Evolutionary conservation across 1,140 invertebrate species (phyloP).

Genomic region (Cherax destructor): DNA sequence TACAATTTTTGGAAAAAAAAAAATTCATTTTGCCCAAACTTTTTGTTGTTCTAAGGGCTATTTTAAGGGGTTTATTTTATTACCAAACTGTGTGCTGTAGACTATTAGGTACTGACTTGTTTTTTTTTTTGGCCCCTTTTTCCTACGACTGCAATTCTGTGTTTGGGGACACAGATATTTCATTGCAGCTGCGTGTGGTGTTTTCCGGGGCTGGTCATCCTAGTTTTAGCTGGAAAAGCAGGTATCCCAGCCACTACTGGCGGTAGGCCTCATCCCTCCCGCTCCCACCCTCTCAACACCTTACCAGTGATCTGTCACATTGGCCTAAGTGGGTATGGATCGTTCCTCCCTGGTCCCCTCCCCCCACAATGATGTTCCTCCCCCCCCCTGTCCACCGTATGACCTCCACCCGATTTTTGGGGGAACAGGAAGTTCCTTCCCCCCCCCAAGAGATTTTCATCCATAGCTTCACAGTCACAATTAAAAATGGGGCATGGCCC

Average conservation of each 20-base stretch:
- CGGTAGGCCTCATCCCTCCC: conserved; percentile 77
- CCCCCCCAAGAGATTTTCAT: conserved; percentile 29
- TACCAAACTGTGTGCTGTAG: too few species aligned
- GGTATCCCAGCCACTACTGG: conserved; percentile 87
- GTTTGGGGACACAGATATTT: conserved; percentile 57
- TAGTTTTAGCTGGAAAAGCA: conserved; percentile 87
- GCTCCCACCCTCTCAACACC: conserved; percentile 11
- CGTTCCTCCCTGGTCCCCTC: neutral
- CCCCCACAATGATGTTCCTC: conserved; percentile 26
- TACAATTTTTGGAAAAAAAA: too few species aligned
- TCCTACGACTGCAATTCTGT: conserved; percentile 80
- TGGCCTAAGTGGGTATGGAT: conserved; percentile 8
- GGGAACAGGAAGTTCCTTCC: conserved; percentile 11
- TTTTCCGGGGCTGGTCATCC: conserved; percentile 83
- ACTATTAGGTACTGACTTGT: neutral
- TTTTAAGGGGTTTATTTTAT: too few species aligned
- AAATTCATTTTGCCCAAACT: too few species aligned
- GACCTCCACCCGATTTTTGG: conserved; percentile 31
- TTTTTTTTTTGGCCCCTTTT: conserved; percentile 41
- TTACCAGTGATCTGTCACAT: conserved; percentile 36
- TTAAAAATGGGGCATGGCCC: conserved; percentile 1
- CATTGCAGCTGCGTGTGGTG: conserved; percentile 66
- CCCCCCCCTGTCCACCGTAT: conserved; percentile 28
- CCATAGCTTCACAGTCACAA: conserved; percentile 26
- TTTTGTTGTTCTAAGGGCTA: too few species aligned